Evolutionary conservation across 1,140 invertebrate genomes (phyloP), one percentile per base, ranked within the genome.

Genomic region (Lucilia cuprina): DNA sequence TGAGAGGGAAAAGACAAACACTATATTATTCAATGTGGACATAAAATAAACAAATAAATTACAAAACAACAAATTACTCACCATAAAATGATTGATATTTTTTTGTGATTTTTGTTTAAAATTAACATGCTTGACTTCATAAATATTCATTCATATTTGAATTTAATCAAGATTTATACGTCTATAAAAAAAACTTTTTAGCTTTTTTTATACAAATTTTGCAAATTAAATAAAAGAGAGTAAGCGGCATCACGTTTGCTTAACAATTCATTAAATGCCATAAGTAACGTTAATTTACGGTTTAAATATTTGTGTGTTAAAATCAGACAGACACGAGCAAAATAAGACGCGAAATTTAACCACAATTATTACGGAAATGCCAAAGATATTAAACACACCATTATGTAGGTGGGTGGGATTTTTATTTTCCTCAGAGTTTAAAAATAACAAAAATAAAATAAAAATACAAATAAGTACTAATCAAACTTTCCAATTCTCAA

Each of bases 351-450:
- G 14, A 35, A 47, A 35, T 21, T 41, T 41, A 35, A 35, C 30
- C 75, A 77, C 30, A 77, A 77, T 35, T 77, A 77, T 17, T 77
- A 47, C 75, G 75, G 75, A 77, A 77, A 77, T 77, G 75, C 75
- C 30, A 77, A 77, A n/a, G 30, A 77, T n/a, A 35, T 35, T 77
- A 77, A 34, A 41, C 35, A 77, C 19, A 70, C 17, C 19, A 35
- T 77, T 77, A 14, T 47, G 75, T 77, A n/a, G 75, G 75, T 47
- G 75, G 75, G 75, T 77, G 75, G 75, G 30, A 41, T 41, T 77
- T 77, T 77, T 25, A 75, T 30, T 75, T 30, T 30, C 9, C 8
- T 75, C 13, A 41, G 14, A 35, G 30, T 4, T n/a, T 3, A 13
- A 13, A 77, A 34, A 77, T 30, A 30, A 30, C 41, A 41, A 10